Evolutionary conservation across 2,797 vertebrate species (phyloP).

Genomic region (Tinamus major): DNA sequence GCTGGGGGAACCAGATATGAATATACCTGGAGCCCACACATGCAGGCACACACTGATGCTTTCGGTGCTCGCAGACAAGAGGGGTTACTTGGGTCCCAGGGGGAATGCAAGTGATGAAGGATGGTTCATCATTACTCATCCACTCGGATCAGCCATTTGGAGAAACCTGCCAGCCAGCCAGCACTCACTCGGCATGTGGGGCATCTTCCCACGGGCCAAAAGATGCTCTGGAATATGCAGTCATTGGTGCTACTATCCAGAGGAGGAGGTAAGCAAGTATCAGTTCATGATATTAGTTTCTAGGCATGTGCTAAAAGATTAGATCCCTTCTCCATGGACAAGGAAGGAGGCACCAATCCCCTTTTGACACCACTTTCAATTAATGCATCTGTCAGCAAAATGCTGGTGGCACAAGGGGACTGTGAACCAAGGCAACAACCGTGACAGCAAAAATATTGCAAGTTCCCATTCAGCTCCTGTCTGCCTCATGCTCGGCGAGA

Average conservation of each 20-base stretch:
- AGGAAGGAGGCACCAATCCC: background rate
- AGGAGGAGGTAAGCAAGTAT: background rate
- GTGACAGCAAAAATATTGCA: background rate
- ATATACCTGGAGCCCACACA: background rate
- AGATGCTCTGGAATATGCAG: background rate
- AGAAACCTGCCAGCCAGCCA: background rate
- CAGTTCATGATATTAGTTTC: background rate
- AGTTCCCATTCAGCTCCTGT: background rate
- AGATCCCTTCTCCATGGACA: background rate
- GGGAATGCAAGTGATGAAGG: background rate
- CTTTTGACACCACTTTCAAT: background rate
- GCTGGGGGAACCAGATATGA: background rate
- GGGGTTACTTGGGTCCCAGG: background rate
- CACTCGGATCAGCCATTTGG: background rate
- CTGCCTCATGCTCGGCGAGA: background rate
- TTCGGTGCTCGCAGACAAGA: background rate
- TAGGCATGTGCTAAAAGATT: fast-evolving
- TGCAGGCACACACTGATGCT: background rate
- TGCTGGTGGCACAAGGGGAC: background rate
- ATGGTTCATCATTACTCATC: background rate
- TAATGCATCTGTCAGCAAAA: background rate
- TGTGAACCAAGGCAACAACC: background rate
- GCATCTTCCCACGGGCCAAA: background rate
- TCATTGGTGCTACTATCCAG: background rate
- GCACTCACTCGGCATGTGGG: background rate